These are phyloP conservation scores for Macroteleia sp. DNA, from an alignment of 2,888 invertebrate species.

Conservation along the genomic window DNA sequence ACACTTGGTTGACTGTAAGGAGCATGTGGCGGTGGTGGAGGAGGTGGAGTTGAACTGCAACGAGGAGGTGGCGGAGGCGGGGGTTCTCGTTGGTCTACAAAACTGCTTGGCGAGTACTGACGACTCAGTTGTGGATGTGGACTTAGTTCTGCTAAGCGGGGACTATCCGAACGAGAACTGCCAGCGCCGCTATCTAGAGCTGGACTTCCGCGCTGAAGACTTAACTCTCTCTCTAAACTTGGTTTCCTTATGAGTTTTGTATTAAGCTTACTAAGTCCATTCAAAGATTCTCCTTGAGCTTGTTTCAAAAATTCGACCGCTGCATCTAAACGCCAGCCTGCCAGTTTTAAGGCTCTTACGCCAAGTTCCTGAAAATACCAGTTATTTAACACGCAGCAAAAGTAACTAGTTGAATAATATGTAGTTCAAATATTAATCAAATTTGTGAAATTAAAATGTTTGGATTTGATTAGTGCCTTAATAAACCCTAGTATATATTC, in stretches of 20 bases:
- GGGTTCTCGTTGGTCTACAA: constrained; percentile 85
- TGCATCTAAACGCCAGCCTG: constrained; percentile 89
- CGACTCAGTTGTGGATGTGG: constrained; percentile 88
- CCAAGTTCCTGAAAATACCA: constrained; percentile 88
- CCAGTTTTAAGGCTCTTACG: constrained; percentile 88
- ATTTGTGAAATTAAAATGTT: too few species aligned
- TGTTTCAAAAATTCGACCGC: constrained; percentile 89
- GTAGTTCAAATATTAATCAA: too few species aligned
- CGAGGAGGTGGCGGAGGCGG: constrained; percentile 90
- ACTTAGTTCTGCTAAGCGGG: constrained; percentile 87
- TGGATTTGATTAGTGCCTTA: too few species aligned
- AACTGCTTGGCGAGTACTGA: constrained; percentile 89
- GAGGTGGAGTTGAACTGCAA: constrained; percentile 88
- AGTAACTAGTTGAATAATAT: too few species aligned
- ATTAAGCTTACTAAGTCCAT: constrained; percentile 85
- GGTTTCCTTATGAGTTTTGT: constrained; percentile 94
- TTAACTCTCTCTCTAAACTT: constrained; percentile 93
- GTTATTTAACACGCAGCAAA: too few species aligned
- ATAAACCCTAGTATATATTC: too few species aligned
- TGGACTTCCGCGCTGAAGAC: constrained; percentile 91
- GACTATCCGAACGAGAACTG: constrained; percentile 95
- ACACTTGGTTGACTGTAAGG: constrained; percentile 85
- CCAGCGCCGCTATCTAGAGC: constrained; percentile 95
- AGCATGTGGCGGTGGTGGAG: constrained; percentile 86
- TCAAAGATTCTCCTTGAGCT: constrained; percentile 86